Conservation (phyloP, 1,140 invertebrate species). For the Theocolax elegans region DNA sequence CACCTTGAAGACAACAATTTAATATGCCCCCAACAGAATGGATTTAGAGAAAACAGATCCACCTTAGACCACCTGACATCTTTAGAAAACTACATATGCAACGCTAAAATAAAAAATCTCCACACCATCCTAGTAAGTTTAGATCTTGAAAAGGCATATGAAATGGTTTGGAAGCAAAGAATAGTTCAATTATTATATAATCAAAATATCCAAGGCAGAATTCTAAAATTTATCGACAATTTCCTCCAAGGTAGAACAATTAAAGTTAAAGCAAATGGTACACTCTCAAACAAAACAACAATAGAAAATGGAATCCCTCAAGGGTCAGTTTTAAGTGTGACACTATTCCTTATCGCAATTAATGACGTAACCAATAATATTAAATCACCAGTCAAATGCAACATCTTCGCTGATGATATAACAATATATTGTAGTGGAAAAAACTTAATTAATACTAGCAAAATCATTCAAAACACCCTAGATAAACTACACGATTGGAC, state of each 20-base stretch:
- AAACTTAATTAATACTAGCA: neutral
- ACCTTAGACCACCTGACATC: slow-evolving; percentile 10
- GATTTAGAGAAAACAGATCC: slow-evolving; percentile 4
- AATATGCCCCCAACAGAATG: slow-evolving; percentile 34
- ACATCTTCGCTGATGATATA: neutral
- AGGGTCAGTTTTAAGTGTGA: neutral
- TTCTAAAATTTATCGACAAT: slow-evolving; percentile 31
- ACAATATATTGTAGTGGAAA: neutral
- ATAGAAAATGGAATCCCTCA: slow-evolving; percentile 44
- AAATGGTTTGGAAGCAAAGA: slow-evolving; percentile 27
- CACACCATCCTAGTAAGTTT: slow-evolving; percentile 35
- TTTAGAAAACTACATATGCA: slow-evolving; percentile 42
- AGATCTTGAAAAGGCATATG: too few relatives aligned
- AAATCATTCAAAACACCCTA: neutral
- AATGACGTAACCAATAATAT: neutral
- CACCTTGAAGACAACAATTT: slow-evolving; percentile 40
- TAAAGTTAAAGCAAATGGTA: too few relatives aligned
- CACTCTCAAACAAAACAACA: neutral
- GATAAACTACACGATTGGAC: neutral
- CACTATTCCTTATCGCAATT: neutral
- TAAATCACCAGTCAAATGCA: neutral
- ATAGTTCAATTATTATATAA: slow-evolving; percentile 26
- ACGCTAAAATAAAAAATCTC: slow-evolving; percentile 40
- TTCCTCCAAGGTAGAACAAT: slow-evolving; percentile 18
- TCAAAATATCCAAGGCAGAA: slow-evolving; percentile 18